Evolutionary conservation across 1,140 invertebrate genomes (phyloP).

Genomic region (Holotrichia oblita): DNA sequence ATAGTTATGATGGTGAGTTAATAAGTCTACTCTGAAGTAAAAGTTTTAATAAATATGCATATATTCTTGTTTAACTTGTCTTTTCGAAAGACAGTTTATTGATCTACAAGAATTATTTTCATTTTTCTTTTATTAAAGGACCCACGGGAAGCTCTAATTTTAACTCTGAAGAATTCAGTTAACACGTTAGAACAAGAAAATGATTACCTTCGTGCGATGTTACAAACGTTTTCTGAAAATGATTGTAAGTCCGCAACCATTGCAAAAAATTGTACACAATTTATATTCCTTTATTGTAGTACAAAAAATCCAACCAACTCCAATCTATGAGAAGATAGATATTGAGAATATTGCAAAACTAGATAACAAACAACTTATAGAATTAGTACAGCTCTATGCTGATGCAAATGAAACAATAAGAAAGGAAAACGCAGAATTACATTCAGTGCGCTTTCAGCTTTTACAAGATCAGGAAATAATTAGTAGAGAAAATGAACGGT

Average conservation of each 20-base stretch:
- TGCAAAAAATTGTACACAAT: neutral
- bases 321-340: conserved; percentile 68
- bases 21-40: neutral
- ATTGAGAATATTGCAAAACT: conserved; percentile 77
- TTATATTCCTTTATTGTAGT: conserved; percentile 1
- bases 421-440: conserved; percentile 87
- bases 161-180: conserved; percentile 90
- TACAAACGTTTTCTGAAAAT: conserved; percentile 53
- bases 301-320: conserved; percentile 53
- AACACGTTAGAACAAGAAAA: conserved; percentile 91
- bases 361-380: conserved; percentile 74
- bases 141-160: conserved; percentile 88
- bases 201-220: conserved; percentile 81
- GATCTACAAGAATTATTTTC: neutral
- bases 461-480: conserved; percentile 89
- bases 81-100: neutral
- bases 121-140: conserved; percentile 69
- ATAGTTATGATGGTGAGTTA: conserved; percentile 88
- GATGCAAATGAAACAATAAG: conserved; percentile 88
- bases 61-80: conserved; percentile 25
- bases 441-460: conserved; percentile 79
- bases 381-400: conserved; percentile 81
- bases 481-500: conserved; percentile 88
- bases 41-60: no score
- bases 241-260: neutral